A percentile compares a stretch with the other conserved stretches of the same genome.
phyloP scores from a whole-genome alignment of 2,113 vertebrate genomes.

The Pterophyllum scalare region DNA sequence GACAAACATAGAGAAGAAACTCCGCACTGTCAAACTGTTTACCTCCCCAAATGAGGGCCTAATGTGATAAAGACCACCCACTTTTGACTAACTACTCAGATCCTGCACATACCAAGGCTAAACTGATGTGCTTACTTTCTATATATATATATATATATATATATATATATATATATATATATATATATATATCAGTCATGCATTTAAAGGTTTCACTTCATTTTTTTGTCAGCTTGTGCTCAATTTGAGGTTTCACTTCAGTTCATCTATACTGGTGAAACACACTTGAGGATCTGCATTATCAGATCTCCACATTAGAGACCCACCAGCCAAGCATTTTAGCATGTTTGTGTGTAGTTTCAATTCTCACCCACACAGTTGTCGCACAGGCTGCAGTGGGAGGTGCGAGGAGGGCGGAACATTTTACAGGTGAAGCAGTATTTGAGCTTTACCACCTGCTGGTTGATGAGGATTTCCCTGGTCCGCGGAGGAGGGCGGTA shows the following conservation, averaged over 20 bases:
- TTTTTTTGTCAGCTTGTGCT: not conserved
- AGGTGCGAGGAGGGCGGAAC: conserved; percentile 94
- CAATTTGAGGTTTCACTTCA: not conserved
- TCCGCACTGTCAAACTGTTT: not conserved
- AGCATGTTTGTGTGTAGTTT: not conserved
- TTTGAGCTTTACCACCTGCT: conserved; percentile 94
- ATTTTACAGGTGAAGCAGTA: conserved; percentile 99
- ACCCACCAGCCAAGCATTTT: too few species aligned
- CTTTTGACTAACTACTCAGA: not conserved
- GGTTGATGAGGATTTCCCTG: conserved; percentile 93
- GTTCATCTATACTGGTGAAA: not conserved
- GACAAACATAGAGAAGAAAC: not conserved
- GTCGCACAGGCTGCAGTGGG: conserved; percentile 96
- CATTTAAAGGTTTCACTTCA: not conserved
- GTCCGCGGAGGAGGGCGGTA: conserved; percentile 93
- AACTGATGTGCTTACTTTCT: not conserved
- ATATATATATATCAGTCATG: too few species aligned
- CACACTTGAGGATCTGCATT: rapidly evolving
- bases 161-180: too few species aligned
- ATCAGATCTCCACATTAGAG: not conserved
- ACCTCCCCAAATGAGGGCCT: not conserved
- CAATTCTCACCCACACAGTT: conserved; percentile 93
- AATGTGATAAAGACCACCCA: not conserved
- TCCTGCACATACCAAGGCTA: not conserved
- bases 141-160: too few species aligned